Percentiles rank a stretch among this genome's conserved stretches.
phyloP scores from a whole-genome alignment of 2,888 invertebrate genomes.

The Oithona nana region DNA sequence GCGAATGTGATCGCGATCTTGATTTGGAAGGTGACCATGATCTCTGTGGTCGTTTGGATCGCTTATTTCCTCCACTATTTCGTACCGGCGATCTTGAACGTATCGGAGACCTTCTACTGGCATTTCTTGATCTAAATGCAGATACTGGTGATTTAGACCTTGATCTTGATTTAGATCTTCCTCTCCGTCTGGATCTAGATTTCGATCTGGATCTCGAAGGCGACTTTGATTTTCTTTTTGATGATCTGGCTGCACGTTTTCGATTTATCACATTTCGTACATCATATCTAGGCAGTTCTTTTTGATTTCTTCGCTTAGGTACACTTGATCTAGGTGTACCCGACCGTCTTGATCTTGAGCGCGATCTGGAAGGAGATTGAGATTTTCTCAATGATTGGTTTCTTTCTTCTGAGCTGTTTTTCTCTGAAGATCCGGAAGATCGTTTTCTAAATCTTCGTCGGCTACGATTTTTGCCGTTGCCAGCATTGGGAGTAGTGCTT shows the following conservation, averaged over 20 bases:
- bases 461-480: not conserved
- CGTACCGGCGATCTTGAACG: not conserved
- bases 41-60: not conserved
- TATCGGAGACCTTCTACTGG: not conserved
- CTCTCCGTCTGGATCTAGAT: not conserved
- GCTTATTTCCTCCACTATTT: not conserved
- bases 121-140: too few relatives aligned
- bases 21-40: constrained; percentile 21
- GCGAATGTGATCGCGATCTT: constrained; percentile 25
- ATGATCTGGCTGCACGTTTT: constrained; percentile 21
- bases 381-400: too few relatives aligned
- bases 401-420: not conserved
- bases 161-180: not conserved
- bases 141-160: not conserved
- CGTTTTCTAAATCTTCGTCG: not conserved
- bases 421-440: not conserved
- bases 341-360: not conserved
- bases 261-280: constrained; percentile 50
- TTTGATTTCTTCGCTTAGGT: not conserved
- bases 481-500: too few relatives aligned
- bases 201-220: not conserved
- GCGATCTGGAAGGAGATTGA: not conserved
- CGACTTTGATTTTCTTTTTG: constrained; percentile 35
- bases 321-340: not conserved
- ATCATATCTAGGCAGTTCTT: constrained; percentile 53